Conservation (phyloP, 1,140 invertebrate species). For the Drosophila nigromelanica region DNA sequence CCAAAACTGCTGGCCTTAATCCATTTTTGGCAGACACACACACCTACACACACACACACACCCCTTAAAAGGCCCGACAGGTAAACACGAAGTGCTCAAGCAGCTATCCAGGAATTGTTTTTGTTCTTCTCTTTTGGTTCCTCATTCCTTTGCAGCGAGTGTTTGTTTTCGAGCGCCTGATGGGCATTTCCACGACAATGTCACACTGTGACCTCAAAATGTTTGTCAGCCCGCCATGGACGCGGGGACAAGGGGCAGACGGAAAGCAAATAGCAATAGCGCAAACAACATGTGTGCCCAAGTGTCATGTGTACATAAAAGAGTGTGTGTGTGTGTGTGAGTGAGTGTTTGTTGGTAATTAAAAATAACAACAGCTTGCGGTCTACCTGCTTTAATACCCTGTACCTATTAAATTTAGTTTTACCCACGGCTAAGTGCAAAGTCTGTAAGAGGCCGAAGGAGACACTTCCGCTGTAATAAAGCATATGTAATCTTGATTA, state of each 20-base stretch:
- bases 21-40: not conserved
- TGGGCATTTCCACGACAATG: conserved; percentile 65
- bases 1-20: conserved; percentile 21
- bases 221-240: conserved; percentile 47
- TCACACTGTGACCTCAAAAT: conserved; percentile 71
- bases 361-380: conserved; percentile 60
- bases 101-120: conserved; percentile 9
- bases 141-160: conserved; percentile 10
- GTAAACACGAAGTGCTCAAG: conserved; percentile 17
- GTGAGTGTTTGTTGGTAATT: conserved; percentile 59
- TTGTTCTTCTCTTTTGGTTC: not conserved
- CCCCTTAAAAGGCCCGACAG: conserved; percentile 12
- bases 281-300: conserved; percentile 23
- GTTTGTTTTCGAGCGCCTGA: conserved; percentile 52
- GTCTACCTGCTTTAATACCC: conserved; percentile 60
- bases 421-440: too few relatives aligned
- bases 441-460: too few relatives aligned
- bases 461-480: too few relatives aligned
- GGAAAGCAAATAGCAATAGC: conserved; percentile 30
- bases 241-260: too few relatives aligned
- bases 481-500: too few relatives aligned
- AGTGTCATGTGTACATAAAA: conserved; percentile 2
- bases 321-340: conserved; percentile 10
- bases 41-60: not conserved
- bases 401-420: too few relatives aligned